These are phyloP conservation scores for Corydoras maculifer DNA, from an alignment of 2,113 vertebrate species.

Conservation along the genomic window DNA sequence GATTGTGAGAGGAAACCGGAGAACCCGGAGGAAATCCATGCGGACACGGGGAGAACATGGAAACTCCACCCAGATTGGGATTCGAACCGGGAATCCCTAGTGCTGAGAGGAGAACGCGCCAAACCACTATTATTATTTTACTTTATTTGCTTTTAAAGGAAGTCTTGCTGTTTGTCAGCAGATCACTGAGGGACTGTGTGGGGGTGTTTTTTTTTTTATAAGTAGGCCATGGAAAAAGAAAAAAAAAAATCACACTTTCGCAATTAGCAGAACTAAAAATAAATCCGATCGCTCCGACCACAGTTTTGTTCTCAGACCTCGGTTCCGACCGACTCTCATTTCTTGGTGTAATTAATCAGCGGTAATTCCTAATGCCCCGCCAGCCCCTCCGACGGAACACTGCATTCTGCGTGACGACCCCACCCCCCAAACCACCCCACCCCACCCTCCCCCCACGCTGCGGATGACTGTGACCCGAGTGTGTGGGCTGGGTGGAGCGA, in stretches of 20 bases:
- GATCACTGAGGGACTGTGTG: background rate
- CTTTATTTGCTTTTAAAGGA: too few relatives aligned
- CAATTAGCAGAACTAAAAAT: constrained; percentile 6
- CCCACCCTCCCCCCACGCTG: background rate
- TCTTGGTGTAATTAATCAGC: background rate
- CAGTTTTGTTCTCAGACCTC: background rate
- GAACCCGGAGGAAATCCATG: too few relatives aligned
- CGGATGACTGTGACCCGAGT: constrained; percentile 17
- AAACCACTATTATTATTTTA: too few relatives aligned
- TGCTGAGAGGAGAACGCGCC: too few relatives aligned
- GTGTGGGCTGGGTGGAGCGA: constrained; percentile 19
- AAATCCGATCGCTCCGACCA: background rate
- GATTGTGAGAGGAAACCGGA: too few relatives aligned
- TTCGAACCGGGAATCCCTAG: too few relatives aligned
- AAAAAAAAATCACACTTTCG: background rate
- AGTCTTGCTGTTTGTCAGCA: background rate
- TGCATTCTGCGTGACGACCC: background rate
- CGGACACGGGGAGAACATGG: too few relatives aligned
- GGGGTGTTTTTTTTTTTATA: background rate
- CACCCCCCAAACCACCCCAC: background rate
- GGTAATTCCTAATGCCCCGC: background rate
- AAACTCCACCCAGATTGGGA: too few relatives aligned
- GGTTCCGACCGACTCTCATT: background rate
- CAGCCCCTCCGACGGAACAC: background rate
- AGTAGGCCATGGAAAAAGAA: constrained; percentile 27